phyloP scores from a whole-genome alignment of 2,888 invertebrate species.

The Cinara cedri region DNA sequence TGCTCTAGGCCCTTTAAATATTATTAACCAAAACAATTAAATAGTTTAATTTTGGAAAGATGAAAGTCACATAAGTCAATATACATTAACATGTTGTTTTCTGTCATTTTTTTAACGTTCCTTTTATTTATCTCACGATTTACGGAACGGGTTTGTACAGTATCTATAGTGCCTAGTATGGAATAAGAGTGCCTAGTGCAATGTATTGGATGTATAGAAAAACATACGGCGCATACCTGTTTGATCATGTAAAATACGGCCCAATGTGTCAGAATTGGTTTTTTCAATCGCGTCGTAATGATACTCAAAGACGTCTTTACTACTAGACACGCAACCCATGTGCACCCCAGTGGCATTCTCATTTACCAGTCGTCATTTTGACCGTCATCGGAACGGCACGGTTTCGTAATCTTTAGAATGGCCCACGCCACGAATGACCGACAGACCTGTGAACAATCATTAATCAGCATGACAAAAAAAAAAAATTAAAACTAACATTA shows the following conservation, averaged over 20 bases:
- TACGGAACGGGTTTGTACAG: too few relatives aligned
- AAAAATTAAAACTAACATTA: background rate
- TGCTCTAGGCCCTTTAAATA: too few relatives aligned
- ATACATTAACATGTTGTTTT: too few relatives aligned
- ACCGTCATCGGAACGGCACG: background rate
- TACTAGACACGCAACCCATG: constrained; percentile 50
- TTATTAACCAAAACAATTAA: too few relatives aligned
- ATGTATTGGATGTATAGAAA: too few relatives aligned
- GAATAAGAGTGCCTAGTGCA: too few relatives aligned
- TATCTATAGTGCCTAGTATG: too few relatives aligned
- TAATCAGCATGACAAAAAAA: background rate
- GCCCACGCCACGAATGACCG: background rate
- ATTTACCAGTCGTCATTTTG: constrained; percentile 16
- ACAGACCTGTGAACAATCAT: background rate
- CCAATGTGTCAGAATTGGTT: constrained; percentile 21
- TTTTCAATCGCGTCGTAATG: constrained; percentile 1
- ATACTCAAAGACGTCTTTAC: constrained; percentile 39
- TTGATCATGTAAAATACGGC: constrained; percentile 22
- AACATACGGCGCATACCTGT: constrained; percentile 16
- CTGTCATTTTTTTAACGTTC: too few relatives aligned
- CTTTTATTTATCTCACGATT: too few relatives aligned
- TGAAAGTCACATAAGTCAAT: too few relatives aligned
- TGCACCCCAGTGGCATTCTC: constrained; percentile 35
- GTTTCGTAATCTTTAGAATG: background rate
- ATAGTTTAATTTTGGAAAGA: too few relatives aligned